These are phyloP conservation scores for Euwallacea similis DNA, from an alignment of 1,140 invertebrate genomes.

Conservation along the genomic window DNA sequence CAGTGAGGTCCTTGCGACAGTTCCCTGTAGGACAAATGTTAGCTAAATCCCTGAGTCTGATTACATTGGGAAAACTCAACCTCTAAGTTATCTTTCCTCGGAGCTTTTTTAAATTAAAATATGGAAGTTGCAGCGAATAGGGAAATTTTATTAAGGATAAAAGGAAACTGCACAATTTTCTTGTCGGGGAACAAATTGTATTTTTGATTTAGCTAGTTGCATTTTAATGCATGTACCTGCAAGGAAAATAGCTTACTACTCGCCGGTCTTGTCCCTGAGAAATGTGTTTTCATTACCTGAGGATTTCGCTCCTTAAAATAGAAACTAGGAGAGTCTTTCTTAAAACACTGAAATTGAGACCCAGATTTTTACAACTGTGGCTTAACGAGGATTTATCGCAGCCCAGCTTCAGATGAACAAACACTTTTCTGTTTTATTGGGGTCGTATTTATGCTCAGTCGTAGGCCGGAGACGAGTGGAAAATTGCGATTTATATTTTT, in stretches of 20 bases:
- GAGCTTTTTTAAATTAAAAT: slow-evolving; percentile 33
- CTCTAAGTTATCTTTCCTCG: slow-evolving; percentile 17
- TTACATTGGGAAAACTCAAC: slow-evolving; percentile 6
- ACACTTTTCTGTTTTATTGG: neutral
- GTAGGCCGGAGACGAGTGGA: slow-evolving; percentile 4
- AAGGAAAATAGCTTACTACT: neutral
- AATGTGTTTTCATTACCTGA: neutral
- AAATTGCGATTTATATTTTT: neutral
- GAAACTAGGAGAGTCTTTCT: slow-evolving; percentile 5
- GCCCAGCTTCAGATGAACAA: neutral
- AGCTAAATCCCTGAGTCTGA: slow-evolving; percentile 12
- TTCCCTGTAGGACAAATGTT: neutral
- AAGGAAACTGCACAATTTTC: slow-evolving; percentile 21
- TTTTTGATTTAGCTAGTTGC: neutral
- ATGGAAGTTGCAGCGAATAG: slow-evolving; percentile 13
- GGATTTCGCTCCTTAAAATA: neutral
- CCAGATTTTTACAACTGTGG: neutral
- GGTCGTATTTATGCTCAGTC: neutral
- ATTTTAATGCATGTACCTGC: slow-evolving; percentile 4
- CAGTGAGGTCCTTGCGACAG: no score
- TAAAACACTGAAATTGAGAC: neutral
- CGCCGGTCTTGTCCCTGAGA: neutral
- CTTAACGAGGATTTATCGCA: slow-evolving; percentile 1
- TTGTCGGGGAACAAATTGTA: slow-evolving; percentile 8
- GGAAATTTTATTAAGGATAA: slow-evolving; percentile 23